Evolutionary conservation across 2,113 vertebrate genomes (phyloP).

Genomic region (Rhinoptilus africanus): DNA sequence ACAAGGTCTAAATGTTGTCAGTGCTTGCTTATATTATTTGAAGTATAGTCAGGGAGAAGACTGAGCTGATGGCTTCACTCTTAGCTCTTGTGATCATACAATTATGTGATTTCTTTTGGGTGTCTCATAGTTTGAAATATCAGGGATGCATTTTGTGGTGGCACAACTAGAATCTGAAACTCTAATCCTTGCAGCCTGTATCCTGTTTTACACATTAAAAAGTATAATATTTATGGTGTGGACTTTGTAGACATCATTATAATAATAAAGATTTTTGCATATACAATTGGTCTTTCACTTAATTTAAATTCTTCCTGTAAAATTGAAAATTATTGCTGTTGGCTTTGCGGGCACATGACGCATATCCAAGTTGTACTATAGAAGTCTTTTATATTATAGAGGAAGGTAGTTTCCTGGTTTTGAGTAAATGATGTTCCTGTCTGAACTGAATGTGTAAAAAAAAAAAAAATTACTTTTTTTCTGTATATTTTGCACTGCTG

Average conservation of each 20-base stretch:
- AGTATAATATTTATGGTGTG: background rate
- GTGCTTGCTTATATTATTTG: background rate
- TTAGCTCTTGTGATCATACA: background rate
- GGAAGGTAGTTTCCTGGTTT: background rate
- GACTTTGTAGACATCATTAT: background rate
- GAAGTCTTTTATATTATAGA: background rate
- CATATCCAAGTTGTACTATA: background rate
- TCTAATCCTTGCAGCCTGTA: background rate
- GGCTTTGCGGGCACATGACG: background rate
- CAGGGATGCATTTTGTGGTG: background rate
- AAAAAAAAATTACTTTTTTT: background rate
- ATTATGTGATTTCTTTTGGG: background rate
- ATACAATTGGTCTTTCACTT: background rate
- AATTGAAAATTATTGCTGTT: background rate
- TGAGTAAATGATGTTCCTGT: background rate
- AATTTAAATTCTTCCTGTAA: background rate
- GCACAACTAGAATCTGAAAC: background rate
- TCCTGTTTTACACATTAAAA: background rate
- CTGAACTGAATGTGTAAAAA: background rate
- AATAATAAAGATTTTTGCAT: background rate
- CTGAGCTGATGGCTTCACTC: background rate
- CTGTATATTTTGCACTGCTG: background rate
- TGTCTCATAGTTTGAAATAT: background rate
- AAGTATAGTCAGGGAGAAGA: background rate
- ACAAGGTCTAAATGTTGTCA: background rate